Base-by-base conservation (phyloP, 2,113 vertebrate genomes). In the Bubo scandiacus region DNA sequence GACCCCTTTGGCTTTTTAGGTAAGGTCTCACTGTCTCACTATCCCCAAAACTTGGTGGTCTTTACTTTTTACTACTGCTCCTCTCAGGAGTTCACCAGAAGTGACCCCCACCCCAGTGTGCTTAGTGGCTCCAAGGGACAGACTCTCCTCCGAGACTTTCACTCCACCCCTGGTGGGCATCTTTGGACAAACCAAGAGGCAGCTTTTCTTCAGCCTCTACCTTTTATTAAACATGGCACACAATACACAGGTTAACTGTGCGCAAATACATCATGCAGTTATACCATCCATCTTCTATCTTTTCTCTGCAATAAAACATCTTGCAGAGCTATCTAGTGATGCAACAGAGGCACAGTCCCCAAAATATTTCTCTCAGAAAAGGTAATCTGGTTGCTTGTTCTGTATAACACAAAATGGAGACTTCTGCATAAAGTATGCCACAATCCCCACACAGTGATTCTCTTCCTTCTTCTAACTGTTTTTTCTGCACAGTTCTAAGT, bases 141-240 rank as follows among this genome's bases (percentile, higher is more conserved):
- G 43, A 49, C 6, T 70, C 5, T 34, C 3, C 23, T 36, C 7
- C 42, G 17, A 21, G 3, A n/a, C 43, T 40, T 90, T 90, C 23
- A 30, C 2, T 72, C 29, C 19, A 51, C 5, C 3, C 32, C 12
- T 61, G 12, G 6, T 4, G 0, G 1, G 36, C 15, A 66, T 2
- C 15, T 63, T 68, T 40, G 9, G 29, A 55, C 10, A 78, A 80
- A 51, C 1, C 7, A 42, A 66, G 26, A 26, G 7, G 17, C 0
- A 0, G 1, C 2, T 71, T 77, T 88, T 75, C 40, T 54, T 51
- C 43, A 63, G n/a, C 21, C 65, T 68, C 49, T 49, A 25, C 1
- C 9, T 68, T 74, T 73, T 55, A 55, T 30, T 55, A 59, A 81
- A 34, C 4, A 23, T 54, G 43, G 12, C 27, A 65, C 9, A 19